phyloP scores from a whole-genome alignment of 2,888 invertebrate genomes.

The Rhingia rostrata region DNA sequence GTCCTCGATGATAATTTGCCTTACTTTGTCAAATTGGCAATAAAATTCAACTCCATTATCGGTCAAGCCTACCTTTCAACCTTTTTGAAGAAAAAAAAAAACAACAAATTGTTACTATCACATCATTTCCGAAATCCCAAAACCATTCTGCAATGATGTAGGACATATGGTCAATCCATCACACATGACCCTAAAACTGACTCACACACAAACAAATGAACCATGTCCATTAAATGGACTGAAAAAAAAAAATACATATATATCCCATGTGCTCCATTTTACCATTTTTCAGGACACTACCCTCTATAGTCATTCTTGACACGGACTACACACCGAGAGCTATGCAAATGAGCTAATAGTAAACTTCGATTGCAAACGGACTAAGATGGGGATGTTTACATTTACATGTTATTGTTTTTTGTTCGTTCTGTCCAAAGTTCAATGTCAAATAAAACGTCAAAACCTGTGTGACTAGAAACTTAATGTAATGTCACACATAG shows the following conservation, averaged over 20 bases:
- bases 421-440: conserved; percentile 8
- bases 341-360: conserved; percentile 61
- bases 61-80: neutral
- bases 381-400: conserved; percentile 44
- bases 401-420: conserved; percentile 55
- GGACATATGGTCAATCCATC: conserved; percentile 29
- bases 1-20: too few relatives aligned
- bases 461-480: conserved; percentile 56
- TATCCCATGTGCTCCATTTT: conserved; percentile 1
- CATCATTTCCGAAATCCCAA: neutral
- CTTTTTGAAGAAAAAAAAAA: neutral
- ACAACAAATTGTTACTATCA: conserved; percentile 17
- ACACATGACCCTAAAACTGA: conserved; percentile 3
- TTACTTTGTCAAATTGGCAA: neutral
- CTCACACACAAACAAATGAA: conserved; percentile 14
- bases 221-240: conserved; percentile 14
- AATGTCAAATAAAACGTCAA: conserved; percentile 51
- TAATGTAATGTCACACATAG: conserved; percentile 14
- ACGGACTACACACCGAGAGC: conserved; percentile 21
- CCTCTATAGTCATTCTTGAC: conserved; percentile 36
- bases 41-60: neutral
- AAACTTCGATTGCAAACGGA: conserved; percentile 33
- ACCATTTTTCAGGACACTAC: neutral
- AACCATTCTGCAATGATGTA: neutral
- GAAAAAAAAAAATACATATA: conserved; percentile 4